Evolutionary conservation across 2,888 invertebrate species (phyloP).

Genomic region (Ametastegia equiseti): DNA sequence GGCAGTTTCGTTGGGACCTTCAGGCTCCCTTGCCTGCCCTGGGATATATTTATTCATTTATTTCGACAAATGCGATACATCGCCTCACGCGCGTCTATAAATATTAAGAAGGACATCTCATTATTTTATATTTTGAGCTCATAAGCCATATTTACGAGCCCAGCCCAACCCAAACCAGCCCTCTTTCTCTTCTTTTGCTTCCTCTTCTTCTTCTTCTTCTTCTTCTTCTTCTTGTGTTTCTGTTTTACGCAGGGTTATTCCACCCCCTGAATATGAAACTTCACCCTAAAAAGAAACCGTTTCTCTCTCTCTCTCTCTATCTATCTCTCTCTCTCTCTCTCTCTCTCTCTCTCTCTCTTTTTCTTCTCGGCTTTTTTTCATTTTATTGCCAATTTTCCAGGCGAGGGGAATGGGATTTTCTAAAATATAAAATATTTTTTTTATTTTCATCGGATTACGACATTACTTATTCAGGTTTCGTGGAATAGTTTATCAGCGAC

Average conservation of each 20-base stretch:
- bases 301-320: background rate
- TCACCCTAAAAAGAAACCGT: constrained; percentile 52
- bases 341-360: constrained; percentile 36
- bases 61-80: constrained; percentile 50
- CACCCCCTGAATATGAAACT: constrained; percentile 56
- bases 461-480: constrained; percentile 26
- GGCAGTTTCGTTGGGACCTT: background rate
- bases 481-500: constrained; percentile 34
- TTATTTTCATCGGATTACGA: constrained; percentile 21
- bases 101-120: constrained; percentile 67
- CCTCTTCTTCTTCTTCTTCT: constrained; percentile 40
- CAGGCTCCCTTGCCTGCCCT: background rate
- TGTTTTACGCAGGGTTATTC: constrained; percentile 6
- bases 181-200: constrained; percentile 39
- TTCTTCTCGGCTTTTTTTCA: constrained; percentile 49
- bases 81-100: constrained; percentile 61
- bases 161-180: too few species aligned
- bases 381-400: constrained; percentile 59
- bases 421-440: constrained; percentile 55
- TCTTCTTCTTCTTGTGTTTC: background rate
- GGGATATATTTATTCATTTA: constrained; percentile 55
- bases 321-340: background rate
- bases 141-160: constrained; percentile 70
- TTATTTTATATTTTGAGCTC: constrained; percentile 68
- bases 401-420: background rate